Percentiles rank a stretch among this genome's conserved stretches.
Conservation (phyloP, 2,797 vertebrate genomes). For the Rhynchotus rufescens region DNA sequence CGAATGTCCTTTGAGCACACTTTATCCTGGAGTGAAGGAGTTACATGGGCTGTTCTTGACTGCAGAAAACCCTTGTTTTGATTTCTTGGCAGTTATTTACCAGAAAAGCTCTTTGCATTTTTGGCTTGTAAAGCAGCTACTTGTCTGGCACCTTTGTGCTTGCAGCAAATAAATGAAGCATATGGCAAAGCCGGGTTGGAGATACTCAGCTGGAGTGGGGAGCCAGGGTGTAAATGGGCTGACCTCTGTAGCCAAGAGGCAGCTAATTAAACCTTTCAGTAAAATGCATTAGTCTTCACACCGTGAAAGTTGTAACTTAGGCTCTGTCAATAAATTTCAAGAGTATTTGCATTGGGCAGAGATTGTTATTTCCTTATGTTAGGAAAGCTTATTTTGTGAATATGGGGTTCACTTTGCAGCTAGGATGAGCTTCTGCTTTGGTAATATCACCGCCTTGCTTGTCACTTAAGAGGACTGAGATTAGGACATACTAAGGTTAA, state of each 20-base stretch:
- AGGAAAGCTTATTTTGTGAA: neutral
- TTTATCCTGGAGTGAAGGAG: neutral
- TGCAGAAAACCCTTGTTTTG: neutral
- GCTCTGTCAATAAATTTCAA: neutral
- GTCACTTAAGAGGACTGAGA: neutral
- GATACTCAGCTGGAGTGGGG: neutral
- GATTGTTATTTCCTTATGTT: neutral
- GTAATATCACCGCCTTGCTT: neutral
- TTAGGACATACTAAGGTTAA: neutral
- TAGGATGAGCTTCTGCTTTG: neutral
- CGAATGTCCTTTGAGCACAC: neutral
- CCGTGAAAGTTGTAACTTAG: neutral
- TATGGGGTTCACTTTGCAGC: neutral
- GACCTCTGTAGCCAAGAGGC: neutral
- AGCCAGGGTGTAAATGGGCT: neutral
- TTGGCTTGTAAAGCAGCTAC: neutral
- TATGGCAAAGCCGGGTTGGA: neutral
- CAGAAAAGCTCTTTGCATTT: neutral
- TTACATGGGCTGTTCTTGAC: neutral
- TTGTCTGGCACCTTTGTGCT: neutral
- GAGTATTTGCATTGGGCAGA: neutral
- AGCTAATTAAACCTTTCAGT: neutral
- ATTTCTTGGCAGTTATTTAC: neutral
- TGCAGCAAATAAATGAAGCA: neutral
- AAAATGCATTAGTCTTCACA: neutral